Percentiles rank a stretch among this genome's conserved stretches.
Evolutionary conservation across 2,888 invertebrate species (phyloP).

Genomic region (Melieria picta): DNA sequence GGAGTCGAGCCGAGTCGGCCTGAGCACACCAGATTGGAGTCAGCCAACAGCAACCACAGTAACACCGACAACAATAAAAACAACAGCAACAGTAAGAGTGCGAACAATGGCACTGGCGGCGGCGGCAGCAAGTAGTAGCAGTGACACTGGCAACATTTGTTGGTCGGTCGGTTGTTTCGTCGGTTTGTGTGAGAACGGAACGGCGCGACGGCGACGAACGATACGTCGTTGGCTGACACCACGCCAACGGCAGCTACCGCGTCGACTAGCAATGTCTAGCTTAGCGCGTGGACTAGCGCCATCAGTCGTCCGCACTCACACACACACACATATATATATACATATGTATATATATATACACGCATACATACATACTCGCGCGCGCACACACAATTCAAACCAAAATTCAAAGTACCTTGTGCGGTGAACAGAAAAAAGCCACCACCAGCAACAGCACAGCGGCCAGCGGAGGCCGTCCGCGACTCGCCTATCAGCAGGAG

Average conservation of each 20-base stretch:
- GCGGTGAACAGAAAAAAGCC: slow-evolving; percentile 28
- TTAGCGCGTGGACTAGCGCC: neutral
- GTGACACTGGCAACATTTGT: slow-evolving; percentile 18
- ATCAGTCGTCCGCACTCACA: slow-evolving; percentile 12
- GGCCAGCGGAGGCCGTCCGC: too few species aligned
- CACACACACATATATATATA: neutral
- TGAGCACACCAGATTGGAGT: slow-evolving; percentile 59
- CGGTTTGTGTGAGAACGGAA: slow-evolving; percentile 22
- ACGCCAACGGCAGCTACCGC: slow-evolving; percentile 11
- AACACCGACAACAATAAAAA: slow-evolving; percentile 15
- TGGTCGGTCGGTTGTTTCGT: slow-evolving; percentile 24
- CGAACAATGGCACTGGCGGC: slow-evolving; percentile 55
- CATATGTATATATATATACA: slow-evolving; percentile 4
- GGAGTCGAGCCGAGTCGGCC: slow-evolving; percentile 19
- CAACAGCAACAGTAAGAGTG: slow-evolving; percentile 49
- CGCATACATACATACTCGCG: neutral
- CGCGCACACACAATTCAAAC: slow-evolving; percentile 20
- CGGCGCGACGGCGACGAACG: slow-evolving; percentile 9
- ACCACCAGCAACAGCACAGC: slow-evolving; percentile 17
- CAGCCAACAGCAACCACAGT: slow-evolving; percentile 58
- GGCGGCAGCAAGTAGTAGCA: slow-evolving; percentile 39
- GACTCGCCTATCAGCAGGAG: too few species aligned
- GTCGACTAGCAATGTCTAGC: slow-evolving; percentile 31
- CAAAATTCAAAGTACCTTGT: slow-evolving; percentile 36
- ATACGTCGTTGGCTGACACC: slow-evolving; percentile 39